phyloP scores from a whole-genome alignment of 1,140 invertebrate genomes.

The Probaryconus sp. region DNA sequence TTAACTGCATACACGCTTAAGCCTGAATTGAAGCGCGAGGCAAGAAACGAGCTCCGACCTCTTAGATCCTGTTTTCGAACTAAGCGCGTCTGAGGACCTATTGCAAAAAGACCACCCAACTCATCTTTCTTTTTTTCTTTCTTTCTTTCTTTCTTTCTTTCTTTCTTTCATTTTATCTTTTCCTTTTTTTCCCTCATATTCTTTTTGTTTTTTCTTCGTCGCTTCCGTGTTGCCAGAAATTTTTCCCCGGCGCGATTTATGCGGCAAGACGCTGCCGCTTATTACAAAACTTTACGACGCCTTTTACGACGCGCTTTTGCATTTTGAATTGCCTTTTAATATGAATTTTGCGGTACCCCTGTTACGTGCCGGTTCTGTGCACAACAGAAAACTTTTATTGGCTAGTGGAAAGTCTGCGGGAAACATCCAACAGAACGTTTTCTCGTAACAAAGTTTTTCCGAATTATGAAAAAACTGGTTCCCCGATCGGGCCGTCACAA shows the following conservation, averaged over 20 bases:
- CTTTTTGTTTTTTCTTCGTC: slow-evolving; percentile 34
- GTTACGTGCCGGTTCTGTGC: too few species aligned
- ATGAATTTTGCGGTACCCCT: slow-evolving; percentile 48
- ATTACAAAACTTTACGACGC: slow-evolving; percentile 49
- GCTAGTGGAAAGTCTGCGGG: too few species aligned
- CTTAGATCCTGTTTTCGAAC: slow-evolving; percentile 47
- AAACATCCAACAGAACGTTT: too few species aligned
- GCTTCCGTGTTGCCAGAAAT: slow-evolving; percentile 45
- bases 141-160: too few species aligned
- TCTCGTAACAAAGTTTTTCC: too few species aligned
- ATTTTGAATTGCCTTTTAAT: slow-evolving; percentile 53
- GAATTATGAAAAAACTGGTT: too few species aligned
- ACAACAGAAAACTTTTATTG: too few species aligned
- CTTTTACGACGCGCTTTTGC: slow-evolving; percentile 52
- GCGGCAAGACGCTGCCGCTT: slow-evolving; percentile 45
- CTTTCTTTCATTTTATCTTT: too few species aligned
- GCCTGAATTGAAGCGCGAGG: slow-evolving; percentile 23
- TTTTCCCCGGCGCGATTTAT: slow-evolving; percentile 44
- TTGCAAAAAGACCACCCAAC: slow-evolving; percentile 48
- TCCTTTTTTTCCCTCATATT: too few species aligned
- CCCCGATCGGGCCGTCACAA: too few species aligned
- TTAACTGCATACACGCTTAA: slow-evolving; percentile 37
- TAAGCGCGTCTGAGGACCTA: slow-evolving; percentile 23
- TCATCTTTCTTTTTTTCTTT: too few species aligned
- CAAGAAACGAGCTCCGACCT: slow-evolving; percentile 41